Evolutionary conservation across 2,113 vertebrate species (phyloP).

Genomic region (Indicator indicator): DNA sequence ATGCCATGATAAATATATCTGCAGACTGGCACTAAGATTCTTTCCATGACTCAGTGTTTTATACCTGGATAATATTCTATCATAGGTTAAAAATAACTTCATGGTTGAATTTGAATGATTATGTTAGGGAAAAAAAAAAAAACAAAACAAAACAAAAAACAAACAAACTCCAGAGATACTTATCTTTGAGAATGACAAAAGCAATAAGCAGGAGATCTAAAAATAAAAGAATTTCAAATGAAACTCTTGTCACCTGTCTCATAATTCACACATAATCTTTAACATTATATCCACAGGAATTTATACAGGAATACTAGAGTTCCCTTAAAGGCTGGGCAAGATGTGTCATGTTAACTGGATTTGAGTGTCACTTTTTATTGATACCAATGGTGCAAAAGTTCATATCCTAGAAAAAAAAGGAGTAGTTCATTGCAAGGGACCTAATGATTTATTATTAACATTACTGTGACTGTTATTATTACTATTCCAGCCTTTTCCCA

Average conservation of each 20-base stretch:
- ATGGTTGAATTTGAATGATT: background rate
- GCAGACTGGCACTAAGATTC: background rate
- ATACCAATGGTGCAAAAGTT: background rate
- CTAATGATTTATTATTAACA: background rate
- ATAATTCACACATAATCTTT: background rate
- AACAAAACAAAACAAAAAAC: background rate
- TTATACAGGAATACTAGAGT: background rate
- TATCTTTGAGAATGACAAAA: background rate
- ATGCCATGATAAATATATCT: background rate
- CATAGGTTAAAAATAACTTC: background rate
- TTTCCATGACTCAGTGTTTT: background rate
- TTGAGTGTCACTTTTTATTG: background rate
- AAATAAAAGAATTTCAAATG: background rate
- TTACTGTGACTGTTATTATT: background rate
- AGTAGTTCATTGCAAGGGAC: background rate
- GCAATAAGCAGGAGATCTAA: background rate
- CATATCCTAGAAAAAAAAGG: background rate
- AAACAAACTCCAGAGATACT: background rate
- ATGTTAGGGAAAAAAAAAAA: background rate
- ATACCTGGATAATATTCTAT: background rate
- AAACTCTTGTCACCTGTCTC: background rate
- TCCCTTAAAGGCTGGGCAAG: background rate
- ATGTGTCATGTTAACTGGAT: background rate
- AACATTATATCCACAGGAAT: background rate
- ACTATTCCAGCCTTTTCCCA: background rate